Evolutionary conservation across 1,140 invertebrate species (phyloP).

Genomic region (Apis mellifera): Amel_HAv3.1 CM009935.2:6015501-6016000

Average conservation of each 20-base stretch:
- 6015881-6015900: too few relatives aligned
- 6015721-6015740: neutral
- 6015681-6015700: neutral
- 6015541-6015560: slow-evolving; percentile 52
- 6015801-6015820: too few relatives aligned
- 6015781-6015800: too few relatives aligned
- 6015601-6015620: slow-evolving; percentile 1
- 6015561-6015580: slow-evolving; percentile 18
- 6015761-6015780: neutral
- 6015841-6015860: too few relatives aligned
- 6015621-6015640: neutral
- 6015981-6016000: too few relatives aligned
- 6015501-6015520: slow-evolving; percentile 42
- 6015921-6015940: too few relatives aligned
- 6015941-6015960: too few relatives aligned
- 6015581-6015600: neutral
- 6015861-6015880: too few relatives aligned
- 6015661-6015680: neutral
- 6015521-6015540: slow-evolving; percentile 41
- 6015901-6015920: too few relatives aligned
- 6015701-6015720: neutral
- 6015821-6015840: too few relatives aligned
- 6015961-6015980: too few relatives aligned
- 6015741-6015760: neutral
- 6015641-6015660: slow-evolving; percentile 12